Percentiles rank a stretch among this genome's conserved stretches.
These are phyloP conservation scores for Zaprionus camerounensis DNA, from an alignment of 1,140 invertebrate species.

Conservation along the genomic window DNA sequence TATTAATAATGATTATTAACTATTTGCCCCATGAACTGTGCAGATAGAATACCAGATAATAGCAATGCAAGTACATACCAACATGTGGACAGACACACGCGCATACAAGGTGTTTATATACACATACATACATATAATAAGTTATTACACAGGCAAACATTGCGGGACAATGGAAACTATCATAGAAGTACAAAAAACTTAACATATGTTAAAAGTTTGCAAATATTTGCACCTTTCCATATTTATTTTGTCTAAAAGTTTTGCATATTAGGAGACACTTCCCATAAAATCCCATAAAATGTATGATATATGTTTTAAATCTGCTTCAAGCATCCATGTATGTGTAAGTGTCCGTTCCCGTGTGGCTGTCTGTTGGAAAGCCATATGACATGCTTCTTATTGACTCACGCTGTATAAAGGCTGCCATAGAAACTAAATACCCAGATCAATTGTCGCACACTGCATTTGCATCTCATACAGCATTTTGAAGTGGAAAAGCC, in stretches of 20 bases:
- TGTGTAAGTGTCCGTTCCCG: too few species aligned
- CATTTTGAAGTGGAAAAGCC: not conserved
- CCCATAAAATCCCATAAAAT: too few species aligned
- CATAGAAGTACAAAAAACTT: not conserved
- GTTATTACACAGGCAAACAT: not conserved
- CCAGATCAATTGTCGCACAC: not conserved
- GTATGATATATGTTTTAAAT: too few species aligned
- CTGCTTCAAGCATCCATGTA: too few species aligned
- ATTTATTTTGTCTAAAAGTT: too few species aligned
- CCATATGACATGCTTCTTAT: not conserved
- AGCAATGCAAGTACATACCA: conserved; percentile 12
- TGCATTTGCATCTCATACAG: not conserved
- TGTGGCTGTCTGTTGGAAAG: too few species aligned
- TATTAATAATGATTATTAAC: conserved; percentile 72
- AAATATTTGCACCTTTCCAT: too few species aligned
- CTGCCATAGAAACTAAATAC: too few species aligned
- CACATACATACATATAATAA: conserved; percentile 33
- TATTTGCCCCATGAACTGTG: conserved; percentile 36
- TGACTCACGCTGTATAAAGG: too few species aligned
- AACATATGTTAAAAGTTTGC: not conserved
- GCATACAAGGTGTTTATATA: conserved; percentile 26
- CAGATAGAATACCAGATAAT: conserved; percentile 33
- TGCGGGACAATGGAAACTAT: not conserved
- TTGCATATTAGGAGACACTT: too few species aligned
- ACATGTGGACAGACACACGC: not conserved